Conservation (phyloP, 2,888 invertebrate genomes). For the Thalpophila matura region DNA sequence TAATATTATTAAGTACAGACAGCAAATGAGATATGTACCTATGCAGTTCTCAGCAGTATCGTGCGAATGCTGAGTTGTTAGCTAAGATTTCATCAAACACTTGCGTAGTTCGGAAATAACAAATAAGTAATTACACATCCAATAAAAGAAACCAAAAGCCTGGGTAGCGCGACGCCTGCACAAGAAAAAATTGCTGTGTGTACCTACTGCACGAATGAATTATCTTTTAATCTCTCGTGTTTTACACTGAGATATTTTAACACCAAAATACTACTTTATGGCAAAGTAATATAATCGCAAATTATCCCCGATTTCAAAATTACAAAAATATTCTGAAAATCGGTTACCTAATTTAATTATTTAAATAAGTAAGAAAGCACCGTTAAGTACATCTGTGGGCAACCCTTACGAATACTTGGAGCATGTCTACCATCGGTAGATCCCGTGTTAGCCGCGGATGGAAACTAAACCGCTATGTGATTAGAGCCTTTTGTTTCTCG, state of each 20-base stretch:
- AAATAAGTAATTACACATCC: too few species aligned
- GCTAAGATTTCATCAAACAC: too few species aligned
- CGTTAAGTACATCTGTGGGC: slow-evolving; percentile 49
- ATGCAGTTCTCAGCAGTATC: too few species aligned
- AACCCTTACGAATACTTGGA: slow-evolving; percentile 28
- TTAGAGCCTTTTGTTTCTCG: slow-evolving; percentile 64
- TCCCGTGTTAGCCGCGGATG: not conserved
- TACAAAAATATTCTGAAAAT: slow-evolving; percentile 37
- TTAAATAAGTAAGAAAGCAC: slow-evolving; percentile 45
- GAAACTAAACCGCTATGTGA: slow-evolving; percentile 32
- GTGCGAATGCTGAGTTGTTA: too few species aligned
- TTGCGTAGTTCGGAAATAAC: too few species aligned
- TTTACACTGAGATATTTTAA: not conserved
- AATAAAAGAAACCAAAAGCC: too few species aligned
- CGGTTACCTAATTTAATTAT: slow-evolving; percentile 1
- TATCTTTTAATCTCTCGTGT: too few species aligned
- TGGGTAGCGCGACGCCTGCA: too few species aligned
- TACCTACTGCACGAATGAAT: too few species aligned
- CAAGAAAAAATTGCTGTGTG: too few species aligned
- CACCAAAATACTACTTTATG: not conserved
- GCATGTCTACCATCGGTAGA: slow-evolving; percentile 27
- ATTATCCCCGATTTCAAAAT: slow-evolving; percentile 21
- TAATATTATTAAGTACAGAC: not conserved
- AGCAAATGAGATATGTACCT: not conserved
- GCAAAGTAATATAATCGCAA: slow-evolving; percentile 6